A percentile compares a stretch with the other conserved stretches of the same genome.
Evolutionary conservation across 2,113 vertebrate genomes (phyloP).

Genomic region (Dicerorhinus sumatrensis): DNA sequence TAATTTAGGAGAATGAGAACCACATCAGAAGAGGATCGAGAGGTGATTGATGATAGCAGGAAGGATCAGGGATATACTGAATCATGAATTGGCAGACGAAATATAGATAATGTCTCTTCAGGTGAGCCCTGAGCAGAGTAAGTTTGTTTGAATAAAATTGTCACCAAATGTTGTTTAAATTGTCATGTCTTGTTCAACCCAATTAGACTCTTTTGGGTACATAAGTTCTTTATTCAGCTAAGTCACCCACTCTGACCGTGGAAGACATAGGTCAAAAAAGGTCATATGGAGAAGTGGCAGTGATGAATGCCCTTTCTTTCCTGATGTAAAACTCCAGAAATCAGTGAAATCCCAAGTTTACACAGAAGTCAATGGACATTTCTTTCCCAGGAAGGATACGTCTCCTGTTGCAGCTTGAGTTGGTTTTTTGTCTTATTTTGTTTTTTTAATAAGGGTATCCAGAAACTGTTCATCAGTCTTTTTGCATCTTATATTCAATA

Average conservation of each 20-base stretch:
- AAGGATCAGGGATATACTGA: not conserved
- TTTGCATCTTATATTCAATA: constrained; percentile 67
- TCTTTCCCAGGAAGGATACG: not conserved
- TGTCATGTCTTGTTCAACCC: not conserved
- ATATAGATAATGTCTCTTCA: not conserved
- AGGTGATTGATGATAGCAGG: not conserved
- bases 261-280: not conserved
- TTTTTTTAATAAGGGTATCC: constrained; percentile 4
- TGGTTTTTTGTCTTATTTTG: not conserved
- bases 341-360: not conserved
- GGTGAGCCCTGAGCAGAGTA: not conserved
- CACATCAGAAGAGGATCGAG: not conserved
- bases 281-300: not conserved
- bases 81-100: not conserved
- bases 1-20: not conserved
- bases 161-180: not conserved
- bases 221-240: not conserved
- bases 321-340: not conserved
- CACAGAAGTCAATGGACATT: not conserved
- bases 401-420: not conserved
- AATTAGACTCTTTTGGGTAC: not conserved
- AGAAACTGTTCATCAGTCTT: constrained; percentile 65
- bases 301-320: not conserved
- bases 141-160: not conserved
- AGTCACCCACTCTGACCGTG: not conserved